phyloP scores from a whole-genome alignment of 2,797 vertebrate genomes.

The Tenualosa thibaudeaui region DNA sequence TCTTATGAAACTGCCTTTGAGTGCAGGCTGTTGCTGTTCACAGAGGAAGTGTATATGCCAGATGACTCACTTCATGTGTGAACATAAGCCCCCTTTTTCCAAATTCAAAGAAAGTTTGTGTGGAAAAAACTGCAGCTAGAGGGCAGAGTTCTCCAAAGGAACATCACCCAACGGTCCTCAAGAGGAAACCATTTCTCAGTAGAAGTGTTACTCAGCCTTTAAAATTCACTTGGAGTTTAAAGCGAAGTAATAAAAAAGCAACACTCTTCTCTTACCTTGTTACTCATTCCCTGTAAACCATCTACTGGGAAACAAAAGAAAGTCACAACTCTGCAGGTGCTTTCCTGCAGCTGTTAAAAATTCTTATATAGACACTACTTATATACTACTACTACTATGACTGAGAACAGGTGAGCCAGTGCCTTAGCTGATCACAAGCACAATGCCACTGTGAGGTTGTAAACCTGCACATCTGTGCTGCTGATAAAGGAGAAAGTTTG shows the following conservation, averaged over 20 bases:
- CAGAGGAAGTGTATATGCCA: background rate
- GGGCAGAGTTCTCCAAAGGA: background rate
- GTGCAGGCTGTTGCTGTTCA: too few species aligned
- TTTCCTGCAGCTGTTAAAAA: background rate
- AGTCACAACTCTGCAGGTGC: background rate
- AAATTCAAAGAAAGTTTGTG: background rate
- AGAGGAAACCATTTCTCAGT: background rate
- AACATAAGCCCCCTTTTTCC: background rate
- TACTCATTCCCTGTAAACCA: background rate
- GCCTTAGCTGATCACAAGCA: background rate
- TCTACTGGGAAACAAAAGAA: background rate
- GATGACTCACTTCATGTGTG: background rate
- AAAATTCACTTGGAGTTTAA: background rate
- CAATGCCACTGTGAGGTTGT: background rate
- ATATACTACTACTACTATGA: too few species aligned
- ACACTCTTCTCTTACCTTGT: background rate
- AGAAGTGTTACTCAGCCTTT: background rate
- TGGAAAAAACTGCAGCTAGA: background rate
- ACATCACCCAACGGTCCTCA: background rate
- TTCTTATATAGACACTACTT: too few species aligned
- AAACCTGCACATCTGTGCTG: background rate
- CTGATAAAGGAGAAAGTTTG: background rate
- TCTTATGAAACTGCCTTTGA: too few species aligned
- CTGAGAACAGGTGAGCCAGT: background rate
- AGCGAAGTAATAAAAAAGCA: too few species aligned